phyloP scores from a whole-genome alignment of 2,113 vertebrate species.

The Odontophorus gujanensis region DNA sequence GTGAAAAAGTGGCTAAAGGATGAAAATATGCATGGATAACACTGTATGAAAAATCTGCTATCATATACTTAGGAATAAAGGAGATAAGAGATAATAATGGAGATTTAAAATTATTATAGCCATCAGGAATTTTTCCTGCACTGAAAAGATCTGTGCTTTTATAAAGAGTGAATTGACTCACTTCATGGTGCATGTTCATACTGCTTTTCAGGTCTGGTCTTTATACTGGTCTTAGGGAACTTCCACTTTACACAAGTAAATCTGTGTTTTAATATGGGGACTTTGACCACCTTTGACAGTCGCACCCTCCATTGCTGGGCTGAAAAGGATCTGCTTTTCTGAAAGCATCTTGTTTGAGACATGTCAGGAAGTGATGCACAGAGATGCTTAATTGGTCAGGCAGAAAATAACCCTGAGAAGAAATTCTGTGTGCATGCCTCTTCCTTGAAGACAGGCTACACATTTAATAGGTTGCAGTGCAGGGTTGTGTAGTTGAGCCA shows the following conservation, averaged over 20 bases:
- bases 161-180: not conserved
- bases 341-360: not conserved
- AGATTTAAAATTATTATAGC: not conserved
- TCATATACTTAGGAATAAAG: not conserved
- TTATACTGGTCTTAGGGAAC: not conserved
- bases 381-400: not conserved
- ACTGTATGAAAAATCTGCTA: not conserved
- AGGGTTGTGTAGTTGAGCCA: not conserved
- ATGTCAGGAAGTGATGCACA: not conserved
- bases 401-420: not conserved
- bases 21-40: not conserved
- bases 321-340: not conserved
- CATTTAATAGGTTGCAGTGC: not conserved
- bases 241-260: not conserved
- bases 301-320: not conserved
- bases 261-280: not conserved
- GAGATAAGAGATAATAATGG: not conserved
- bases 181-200: not conserved
- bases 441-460: not conserved
- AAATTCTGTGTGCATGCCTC: not conserved
- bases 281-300: not conserved
- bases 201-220: not conserved
- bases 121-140: not conserved
- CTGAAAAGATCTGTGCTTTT: not conserved
- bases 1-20: not conserved